A percentile compares a stretch with the other conserved stretches of the same genome.
phyloP scores from a whole-genome alignment of 2,888 invertebrate species.

The Eupithecia subumbrata region DNA sequence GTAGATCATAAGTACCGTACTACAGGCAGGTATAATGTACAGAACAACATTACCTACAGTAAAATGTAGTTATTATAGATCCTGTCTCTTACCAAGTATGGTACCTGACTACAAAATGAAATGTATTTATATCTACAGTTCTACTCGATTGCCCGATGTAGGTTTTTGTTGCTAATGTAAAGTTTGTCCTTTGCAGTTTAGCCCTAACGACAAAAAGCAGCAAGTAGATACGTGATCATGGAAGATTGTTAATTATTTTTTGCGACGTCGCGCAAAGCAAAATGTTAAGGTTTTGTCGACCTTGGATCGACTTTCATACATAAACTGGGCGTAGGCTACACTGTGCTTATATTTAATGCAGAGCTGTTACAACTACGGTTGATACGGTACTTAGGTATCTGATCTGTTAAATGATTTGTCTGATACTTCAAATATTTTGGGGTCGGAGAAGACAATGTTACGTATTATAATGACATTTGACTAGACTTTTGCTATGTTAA shows the following conservation, averaged over 20 bases:
- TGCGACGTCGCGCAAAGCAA: constrained; percentile 58
- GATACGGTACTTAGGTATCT: too few relatives aligned
- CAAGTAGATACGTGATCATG: constrained; percentile 15
- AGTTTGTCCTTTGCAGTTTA: neutral
- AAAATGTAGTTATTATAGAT: neutral
- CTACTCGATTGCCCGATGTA: neutral
- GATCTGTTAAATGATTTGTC: neutral
- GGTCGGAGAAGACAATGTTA: neutral
- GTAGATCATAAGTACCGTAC: neutral
- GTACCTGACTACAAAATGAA: neutral
- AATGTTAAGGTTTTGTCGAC: constrained; percentile 74
- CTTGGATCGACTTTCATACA: constrained; percentile 73
- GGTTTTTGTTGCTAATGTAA: neutral
- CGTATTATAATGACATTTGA: neutral
- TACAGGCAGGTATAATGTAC: neutral
- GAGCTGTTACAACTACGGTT: constrained; percentile 51
- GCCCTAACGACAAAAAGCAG: neutral
- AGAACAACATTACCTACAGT: neutral
- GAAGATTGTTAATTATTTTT: constrained; percentile 53
- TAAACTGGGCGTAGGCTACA: constrained; percentile 60
- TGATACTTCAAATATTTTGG: neutral
- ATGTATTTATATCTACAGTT: neutral
- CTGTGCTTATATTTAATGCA: constrained; percentile 39
- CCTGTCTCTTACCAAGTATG: neutral
- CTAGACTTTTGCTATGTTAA: neutral